These are phyloP conservation scores for Urocitellus parryii DNA, from an alignment of 2,113 vertebrate species.

Conservation along the genomic window DNA sequence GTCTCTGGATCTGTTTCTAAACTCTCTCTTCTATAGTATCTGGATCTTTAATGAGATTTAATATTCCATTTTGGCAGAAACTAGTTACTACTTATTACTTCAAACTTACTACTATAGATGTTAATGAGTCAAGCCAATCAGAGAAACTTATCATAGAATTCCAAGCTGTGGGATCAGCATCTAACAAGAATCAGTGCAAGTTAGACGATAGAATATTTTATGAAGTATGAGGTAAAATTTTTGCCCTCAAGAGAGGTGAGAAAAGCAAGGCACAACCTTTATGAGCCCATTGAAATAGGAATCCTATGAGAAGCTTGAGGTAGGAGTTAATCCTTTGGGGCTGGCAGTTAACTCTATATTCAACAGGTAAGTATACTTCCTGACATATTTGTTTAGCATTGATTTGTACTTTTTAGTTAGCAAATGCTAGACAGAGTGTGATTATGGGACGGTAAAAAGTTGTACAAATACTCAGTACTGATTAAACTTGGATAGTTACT, in stretches of 20 bases:
- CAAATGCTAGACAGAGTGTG: neutral
- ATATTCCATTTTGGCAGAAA: neutral
- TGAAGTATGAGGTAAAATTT: neutral
- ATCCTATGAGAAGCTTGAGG: neutral
- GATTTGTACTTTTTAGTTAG: neutral
- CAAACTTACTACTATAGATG: neutral
- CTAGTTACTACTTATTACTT: neutral
- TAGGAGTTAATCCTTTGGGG: neutral
- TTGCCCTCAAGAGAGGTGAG: neutral
- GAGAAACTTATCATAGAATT: neutral
- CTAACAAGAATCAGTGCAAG: neutral
- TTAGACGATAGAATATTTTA: neutral
- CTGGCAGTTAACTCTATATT: neutral
- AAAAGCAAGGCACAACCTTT: neutral
- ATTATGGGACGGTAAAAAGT: neutral
- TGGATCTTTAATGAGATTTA: neutral
- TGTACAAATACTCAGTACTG: neutral
- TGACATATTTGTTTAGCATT: neutral
- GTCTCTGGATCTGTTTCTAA: neutral
- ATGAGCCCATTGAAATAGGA: neutral
- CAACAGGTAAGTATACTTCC: neutral
- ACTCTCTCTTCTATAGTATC: neutral
- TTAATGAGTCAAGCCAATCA: neutral
- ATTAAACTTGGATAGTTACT: neutral
- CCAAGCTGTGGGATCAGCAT: neutral